Conservation (phyloP, 2,888 invertebrate species). For the Apomyelois bistriatella region DNA sequence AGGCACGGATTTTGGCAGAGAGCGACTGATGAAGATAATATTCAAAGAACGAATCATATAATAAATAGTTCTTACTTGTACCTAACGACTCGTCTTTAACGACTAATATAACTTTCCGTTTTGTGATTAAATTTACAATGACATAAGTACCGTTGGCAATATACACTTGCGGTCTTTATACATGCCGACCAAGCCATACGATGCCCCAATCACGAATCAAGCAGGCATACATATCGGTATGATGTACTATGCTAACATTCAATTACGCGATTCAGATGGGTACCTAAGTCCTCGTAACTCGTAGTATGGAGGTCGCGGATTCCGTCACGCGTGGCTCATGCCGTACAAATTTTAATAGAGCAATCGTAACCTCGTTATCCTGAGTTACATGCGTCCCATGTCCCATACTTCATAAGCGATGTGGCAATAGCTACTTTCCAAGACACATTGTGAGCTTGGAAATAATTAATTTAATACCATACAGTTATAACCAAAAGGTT, state of each 20-base stretch:
- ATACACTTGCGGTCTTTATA: neutral
- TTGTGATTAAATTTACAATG: neutral
- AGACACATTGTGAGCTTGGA: too few species aligned
- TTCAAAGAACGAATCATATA: too few species aligned
- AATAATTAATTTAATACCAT: too few species aligned
- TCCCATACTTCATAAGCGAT: constrained; percentile 2
- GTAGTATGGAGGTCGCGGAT: constrained; percentile 42
- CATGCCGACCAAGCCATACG: neutral
- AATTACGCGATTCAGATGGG: constrained; percentile 22
- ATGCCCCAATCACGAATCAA: neutral
- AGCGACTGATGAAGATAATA: too few species aligned
- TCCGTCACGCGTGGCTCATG: constrained; percentile 46
- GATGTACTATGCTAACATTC: constrained; percentile 1
- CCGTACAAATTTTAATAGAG: constrained; percentile 55
- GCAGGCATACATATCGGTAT: neutral
- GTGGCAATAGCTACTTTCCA: neutral
- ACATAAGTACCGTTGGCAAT: neutral
- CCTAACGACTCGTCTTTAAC: too few species aligned
- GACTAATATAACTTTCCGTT: too few species aligned
- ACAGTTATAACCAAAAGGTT: too few species aligned
- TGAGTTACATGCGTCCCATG: constrained; percentile 24
- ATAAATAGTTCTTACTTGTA: too few species aligned
- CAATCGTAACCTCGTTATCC: constrained; percentile 36
- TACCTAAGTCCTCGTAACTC: constrained; percentile 27
- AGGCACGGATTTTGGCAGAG: too few species aligned